Evolutionary conservation across 2,797 vertebrate genomes (phyloP), one percentile per base, ranked within the genome.

Genomic region (Staurois parvus): DNA sequence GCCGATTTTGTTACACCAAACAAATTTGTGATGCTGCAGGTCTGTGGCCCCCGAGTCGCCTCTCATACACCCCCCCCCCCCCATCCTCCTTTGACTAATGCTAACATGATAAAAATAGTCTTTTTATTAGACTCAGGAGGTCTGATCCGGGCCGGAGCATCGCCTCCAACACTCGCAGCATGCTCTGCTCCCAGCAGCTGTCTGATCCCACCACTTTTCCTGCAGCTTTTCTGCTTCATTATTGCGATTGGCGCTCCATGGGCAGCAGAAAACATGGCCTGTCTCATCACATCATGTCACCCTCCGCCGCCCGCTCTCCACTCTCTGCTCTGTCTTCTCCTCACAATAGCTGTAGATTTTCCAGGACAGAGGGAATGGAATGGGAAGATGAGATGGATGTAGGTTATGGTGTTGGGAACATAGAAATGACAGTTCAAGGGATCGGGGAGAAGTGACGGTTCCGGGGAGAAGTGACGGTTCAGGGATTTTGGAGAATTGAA

Each of bases 141-240:
- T 40, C 11, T 40, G 37, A 37, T 7, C 37, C 32, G 32, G 32
- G 34, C 17, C 70, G 48, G 28, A 29, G 26, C 74, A n/a, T 21
- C 37, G 56, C 37, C 32, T 30, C 30, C 21, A 28, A 64, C 64
- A 70, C 67, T 56, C 29, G 4, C 78, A 10, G n/a, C 69, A 30
- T 56, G 70, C n/a, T 48, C 40, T 12, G 66, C 77, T 68, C 15
- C 28, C 74, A 70, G 82, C 66, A 84, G 42, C 74, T 77, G 82
- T 68, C 74, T 42, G 28, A 56, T 70, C 67, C 29, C 7, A 52
- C 34, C 78, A 34, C 67, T 52, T 74, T 75, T 82, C 83, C 75
- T 84, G 83, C 83, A 78, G 83, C 74, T 78, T 84, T 78, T 48
- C 52, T 59, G 83, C 15, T 70, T 56, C 75, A 77, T 77, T 84